Base-by-base conservation (phyloP, 2,113 vertebrate genomes). In the Epinephelus moara region DNA sequence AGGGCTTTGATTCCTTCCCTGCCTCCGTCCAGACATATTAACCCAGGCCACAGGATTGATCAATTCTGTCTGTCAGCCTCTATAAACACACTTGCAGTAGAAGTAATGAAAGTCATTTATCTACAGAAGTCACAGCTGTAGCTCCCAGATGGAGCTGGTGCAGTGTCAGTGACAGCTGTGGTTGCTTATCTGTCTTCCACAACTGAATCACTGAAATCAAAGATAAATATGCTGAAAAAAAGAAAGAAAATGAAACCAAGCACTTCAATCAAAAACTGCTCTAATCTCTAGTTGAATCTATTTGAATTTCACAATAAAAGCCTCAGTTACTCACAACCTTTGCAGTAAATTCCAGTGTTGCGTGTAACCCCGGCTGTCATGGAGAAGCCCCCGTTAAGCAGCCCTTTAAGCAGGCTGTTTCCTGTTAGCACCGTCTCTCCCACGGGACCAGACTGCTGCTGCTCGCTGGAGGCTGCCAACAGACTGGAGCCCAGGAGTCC, bases 81-180 rank as follows among this genome's bases (percentile, higher is more conserved):
- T 77, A 42, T 79, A 85, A 85, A 88, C 75, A 78, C 79, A 75
- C 33, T 37, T 67, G 66, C 63, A 57, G 75, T 27, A 40, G 73
- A 53, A 76, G 77, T 73, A 89, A 90, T 78, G 76, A 75, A 85
- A 87, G 78, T 62, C 52, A 83, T 89, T 84, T 73, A 77, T 85
- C 71, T 78, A 15, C 50, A 85, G 62, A 63, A 76, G 81, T 62
- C 68, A 25, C 82, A 81, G 82, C 78, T 85, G 71, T 63, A 75
- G 64, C 61, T 88, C 55, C 64, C 80, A 85, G 69, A 70, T 67
- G 78, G 82, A 70, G 69, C n/a, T 11, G 37, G 61, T 62, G 69
- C 70, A 66, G 53, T n/a, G 69, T 78, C 62, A 4, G 49, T 84
- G 53, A 64, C 79, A 71, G 75, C 67, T 82, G 70, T 78, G 53